Evolutionary conservation across 2,888 invertebrate species (phyloP), one percentile per base, ranked within the genome.

Genomic region (Heliothis peltigera): DNA sequence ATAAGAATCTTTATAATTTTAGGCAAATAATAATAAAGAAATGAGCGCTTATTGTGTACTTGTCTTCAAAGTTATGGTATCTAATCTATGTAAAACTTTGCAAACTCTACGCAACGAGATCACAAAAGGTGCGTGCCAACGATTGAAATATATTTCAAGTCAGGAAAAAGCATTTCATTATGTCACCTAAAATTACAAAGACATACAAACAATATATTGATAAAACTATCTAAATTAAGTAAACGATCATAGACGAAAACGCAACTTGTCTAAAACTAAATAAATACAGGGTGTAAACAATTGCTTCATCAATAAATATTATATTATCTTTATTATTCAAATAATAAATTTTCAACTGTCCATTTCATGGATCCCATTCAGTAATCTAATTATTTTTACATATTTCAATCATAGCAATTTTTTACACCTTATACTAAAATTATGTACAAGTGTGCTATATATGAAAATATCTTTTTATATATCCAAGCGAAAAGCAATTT

Each of bases 281-380:
- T 87, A 89, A 89, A 92, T 92, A 92, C 88, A 89, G 83, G 89
- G 88, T 89, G 91, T 89, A 89, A 90, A 90, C 81, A 84, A 88
- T 91, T 89, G 90, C 89, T 82, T 48, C 66, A 60, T 69, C 35
- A 65, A 72, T 75, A 79, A 81, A 80, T 75, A 80, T 68, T 66
- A 55, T 52, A 61, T 64, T 57, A 60, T 48, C 43, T 74, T 66
- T 64, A 64, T 55, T 58, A 64, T 55, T 58, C 69, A 65, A 64
- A 65, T 64, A 54, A 69, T 63, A 48, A 66, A 55, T 62, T 69
- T n/a, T 80, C 57, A 53, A 67, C 56, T 58, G 53, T 66, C 91
- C 92, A 91, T 92, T 86, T 81, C 28, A 92, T 91, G 92, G 90
- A 89, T 47, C 22, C 51, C 39, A 42, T 70, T 48, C 57, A 55